Percentiles rank a stretch among this genome's conserved stretches.
Evolutionary conservation across 2,888 invertebrate genomes (phyloP).

Genomic region (Drosophila anomalata): DNA sequence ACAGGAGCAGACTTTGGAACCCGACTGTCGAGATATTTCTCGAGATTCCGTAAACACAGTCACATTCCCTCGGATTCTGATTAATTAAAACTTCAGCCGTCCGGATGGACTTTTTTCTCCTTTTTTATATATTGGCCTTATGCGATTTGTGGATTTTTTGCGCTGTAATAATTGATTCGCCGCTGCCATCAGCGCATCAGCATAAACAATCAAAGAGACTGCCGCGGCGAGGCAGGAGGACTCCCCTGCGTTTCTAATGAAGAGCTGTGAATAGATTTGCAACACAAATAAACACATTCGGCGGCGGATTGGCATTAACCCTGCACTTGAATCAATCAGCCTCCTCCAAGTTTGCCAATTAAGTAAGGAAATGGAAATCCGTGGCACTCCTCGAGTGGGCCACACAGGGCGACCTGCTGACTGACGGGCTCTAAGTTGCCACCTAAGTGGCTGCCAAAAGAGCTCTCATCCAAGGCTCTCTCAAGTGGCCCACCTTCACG

Average conservation of each 20-base stretch:
- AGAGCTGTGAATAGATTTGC: conserved; percentile 74
- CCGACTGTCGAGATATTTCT: conserved; percentile 14
- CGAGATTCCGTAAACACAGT: conserved; percentile 58
- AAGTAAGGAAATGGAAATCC: conserved; percentile 66
- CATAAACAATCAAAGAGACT: conserved; percentile 60
- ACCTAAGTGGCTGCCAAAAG: conserved; percentile 59
- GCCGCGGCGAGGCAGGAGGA: conserved; percentile 3
- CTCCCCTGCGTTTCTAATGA: conserved; percentile 63
- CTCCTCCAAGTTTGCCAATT: conserved; percentile 54
- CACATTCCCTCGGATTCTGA: conserved; percentile 28
- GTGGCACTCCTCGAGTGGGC: conserved; percentile 52
- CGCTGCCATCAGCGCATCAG: conserved; percentile 45
- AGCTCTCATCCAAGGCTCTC: conserved; percentile 35
- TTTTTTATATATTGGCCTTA: conserved; percentile 7
- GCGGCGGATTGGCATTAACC: conserved; percentile 48
- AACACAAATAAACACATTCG: conserved; percentile 68
- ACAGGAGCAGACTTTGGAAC: conserved; percentile 26
- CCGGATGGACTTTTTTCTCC: background rate
- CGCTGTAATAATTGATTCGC: conserved; percentile 60
- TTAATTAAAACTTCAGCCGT: conserved; percentile 55
- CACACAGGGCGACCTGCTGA: conserved; percentile 59
- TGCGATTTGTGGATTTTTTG: conserved; percentile 36
- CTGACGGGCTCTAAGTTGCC: conserved; percentile 68
- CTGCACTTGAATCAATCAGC: conserved; percentile 63
- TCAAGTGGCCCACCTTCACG: conserved; percentile 53